Evolutionary conservation across 53 echinoderm and acorn worm species (phyloP).

Genomic region (Zoroaster sp.): DNA sequence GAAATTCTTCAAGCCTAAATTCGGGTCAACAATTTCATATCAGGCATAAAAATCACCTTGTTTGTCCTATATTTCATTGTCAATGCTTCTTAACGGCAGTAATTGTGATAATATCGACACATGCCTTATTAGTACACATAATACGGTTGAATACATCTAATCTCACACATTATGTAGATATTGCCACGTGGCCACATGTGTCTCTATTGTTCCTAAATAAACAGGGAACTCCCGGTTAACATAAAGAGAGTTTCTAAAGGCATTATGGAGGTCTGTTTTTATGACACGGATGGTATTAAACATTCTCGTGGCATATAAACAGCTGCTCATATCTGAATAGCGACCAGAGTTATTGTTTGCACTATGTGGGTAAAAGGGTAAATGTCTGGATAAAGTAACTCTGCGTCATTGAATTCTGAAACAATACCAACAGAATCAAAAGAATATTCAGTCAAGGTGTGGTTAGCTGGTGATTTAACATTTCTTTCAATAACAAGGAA

Average conservation of each 20-base stretch:
- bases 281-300: neutral
- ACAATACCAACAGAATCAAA: too few species aligned
- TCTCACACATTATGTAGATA: neutral
- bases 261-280: neutral
- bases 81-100: too few species aligned
- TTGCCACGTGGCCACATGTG: conserved; percentile 31
- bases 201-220: conserved; percentile 4
- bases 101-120: neutral
- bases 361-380: neutral
- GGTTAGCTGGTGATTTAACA: too few species aligned
- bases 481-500: too few species aligned
- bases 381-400: neutral
- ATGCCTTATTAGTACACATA: neutral
- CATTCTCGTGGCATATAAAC: neutral
- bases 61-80: too few species aligned
- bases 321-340: neutral
- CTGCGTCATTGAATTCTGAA: too few species aligned
- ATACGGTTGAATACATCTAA: neutral
- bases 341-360: neutral
- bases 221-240: neutral
- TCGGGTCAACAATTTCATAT: too few species aligned
- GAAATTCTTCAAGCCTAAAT: too few species aligned
- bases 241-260: neutral
- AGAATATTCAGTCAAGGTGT: too few species aligned
- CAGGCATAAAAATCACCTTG: too few species aligned